Base-by-base conservation (phyloP, 2,113 vertebrate species). In the Poeciliopsis retropinna region DNA sequence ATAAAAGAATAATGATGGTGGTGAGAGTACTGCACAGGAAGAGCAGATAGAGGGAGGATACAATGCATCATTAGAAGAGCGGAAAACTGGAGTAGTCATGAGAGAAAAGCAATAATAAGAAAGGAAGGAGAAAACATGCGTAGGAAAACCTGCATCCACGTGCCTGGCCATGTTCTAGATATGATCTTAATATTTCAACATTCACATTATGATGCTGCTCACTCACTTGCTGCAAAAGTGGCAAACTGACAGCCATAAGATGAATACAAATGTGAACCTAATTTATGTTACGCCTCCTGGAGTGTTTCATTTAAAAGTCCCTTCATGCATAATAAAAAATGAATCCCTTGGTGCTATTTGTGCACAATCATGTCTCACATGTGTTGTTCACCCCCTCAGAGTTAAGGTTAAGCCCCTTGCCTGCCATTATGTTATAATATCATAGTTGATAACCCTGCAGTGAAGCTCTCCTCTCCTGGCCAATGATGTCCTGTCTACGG, bases 401-500 rank as follows among this genome's bases (percentile, higher is more conserved):
- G 32, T n/a, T 64, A 7, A 61, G 30, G 73, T 82, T 34, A 60
- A 32, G 62, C 61, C 47, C 51, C 70, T 62, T 61, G 12, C 70
- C 72, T 73, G 32, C 82, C 81, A 64, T 82, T 30, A 73, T 30
- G 13, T 25, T 63, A 27, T 65, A 61, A 68, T 44, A 47, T 37
- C 65, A 28, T 28, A 62, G 70, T 60, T 60, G 32, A 57, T 57
- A n/a, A 25, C 51, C 75, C 75, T 79, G 75, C 77, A 76, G 80
- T 77, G 62, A 75, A 51, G 75, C 73, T 31, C 76, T 78, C 65
- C n/a, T 66, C 79, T 82, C 83, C 64, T 57, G 72, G 78, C 67
- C 87, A 79, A 67, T 67, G n/a, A 80, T 65, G 69, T 74, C 74
- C 79, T 82, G 80, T 87, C 82, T 88, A 71, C 70, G 72, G 78